phyloP scores from a whole-genome alignment of 2,797 vertebrate species.

The Iguana delicatissima region DNA sequence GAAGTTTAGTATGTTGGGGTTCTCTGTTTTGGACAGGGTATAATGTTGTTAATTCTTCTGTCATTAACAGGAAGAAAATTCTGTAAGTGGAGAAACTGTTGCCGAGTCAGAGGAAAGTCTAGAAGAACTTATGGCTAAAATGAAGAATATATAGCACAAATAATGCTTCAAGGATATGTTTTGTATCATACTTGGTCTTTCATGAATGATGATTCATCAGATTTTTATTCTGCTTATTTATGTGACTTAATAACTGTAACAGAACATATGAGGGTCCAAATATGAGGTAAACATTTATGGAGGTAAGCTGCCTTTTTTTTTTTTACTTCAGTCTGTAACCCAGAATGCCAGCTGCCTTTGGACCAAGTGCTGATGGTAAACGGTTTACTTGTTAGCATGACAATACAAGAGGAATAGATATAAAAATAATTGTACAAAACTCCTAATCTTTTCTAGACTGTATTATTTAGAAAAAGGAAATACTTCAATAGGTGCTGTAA shows the following conservation, averaged over 20 bases:
- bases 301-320: not conserved
- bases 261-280: slow-evolving; percentile 22
- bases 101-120: slow-evolving; percentile 92
- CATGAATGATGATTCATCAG: not conserved
- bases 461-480: slow-evolving; percentile 24
- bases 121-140: slow-evolving; percentile 96
- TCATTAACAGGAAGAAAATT: slow-evolving; percentile 73
- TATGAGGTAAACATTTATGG: not conserved
- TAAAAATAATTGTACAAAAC: not conserved
- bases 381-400: not conserved
- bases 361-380: not conserved
- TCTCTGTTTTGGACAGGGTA: not conserved
- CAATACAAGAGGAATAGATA: not conserved
- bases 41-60: not conserved
- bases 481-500: slow-evolving; percentile 21
- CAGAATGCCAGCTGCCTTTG: not conserved
- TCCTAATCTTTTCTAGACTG: not conserved
- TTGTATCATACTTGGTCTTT: slow-evolving; percentile 16
- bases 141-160: slow-evolving; percentile 88
- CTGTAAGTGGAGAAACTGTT: slow-evolving; percentile 77
- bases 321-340: not conserved
- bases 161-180: not conserved
- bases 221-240: fast-evolving
- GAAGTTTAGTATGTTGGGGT: not conserved
- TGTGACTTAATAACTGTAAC: not conserved